Base-by-base conservation (phyloP, 2,797 vertebrate species). In the Decapterus maruadsi region DNA sequence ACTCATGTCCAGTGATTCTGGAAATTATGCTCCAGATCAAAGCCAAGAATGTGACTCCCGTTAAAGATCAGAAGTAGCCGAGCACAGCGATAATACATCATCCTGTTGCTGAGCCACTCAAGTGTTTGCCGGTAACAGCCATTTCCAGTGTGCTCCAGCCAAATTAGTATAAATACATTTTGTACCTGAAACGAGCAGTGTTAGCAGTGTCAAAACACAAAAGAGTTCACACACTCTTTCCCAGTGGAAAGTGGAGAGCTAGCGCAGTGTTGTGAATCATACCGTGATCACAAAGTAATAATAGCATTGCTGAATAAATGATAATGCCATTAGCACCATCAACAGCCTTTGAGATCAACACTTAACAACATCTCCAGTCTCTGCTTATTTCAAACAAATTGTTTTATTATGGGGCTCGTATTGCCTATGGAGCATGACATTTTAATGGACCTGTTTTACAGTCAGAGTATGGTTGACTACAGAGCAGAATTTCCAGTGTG, bases 261-360 rank as follows among this genome's bases (percentile, higher is more conserved):
- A 71, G 68, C 16, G 60, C 64, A 65, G 62, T 66, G 69, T 70
- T 38, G 64, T 56, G 48, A 63, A 72, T 75, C 72, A 29, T 53
- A 56, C 45, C 71, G 79, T 78, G 72, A 84, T 83, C 77, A 69
- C 57, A 63, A 58, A 75, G 9, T 81, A 78, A 84, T 66, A 60
- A 72, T 57, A 68, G 50, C 60, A 55, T 72, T 83, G 46, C 56
- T 77, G 79, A 78, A 75, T 71, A 68, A 78, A 86, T 72, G 38
- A 81, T 81, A 75, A 84, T 45, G 59, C 85, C 63, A 72, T 84
- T 68, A 87, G 66, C 73, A 60, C 83, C 78, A 67, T 69, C 72
- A 51, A 34, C 65, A 26, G 73, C 66, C 68, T 57, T 72, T 73
- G 40, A 63, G 55, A 83, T 85, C 26, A 83, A 74, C 63, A 74